Base-by-base conservation (phyloP, 2,888 invertebrate species). In the Xanthia togata region DNA sequence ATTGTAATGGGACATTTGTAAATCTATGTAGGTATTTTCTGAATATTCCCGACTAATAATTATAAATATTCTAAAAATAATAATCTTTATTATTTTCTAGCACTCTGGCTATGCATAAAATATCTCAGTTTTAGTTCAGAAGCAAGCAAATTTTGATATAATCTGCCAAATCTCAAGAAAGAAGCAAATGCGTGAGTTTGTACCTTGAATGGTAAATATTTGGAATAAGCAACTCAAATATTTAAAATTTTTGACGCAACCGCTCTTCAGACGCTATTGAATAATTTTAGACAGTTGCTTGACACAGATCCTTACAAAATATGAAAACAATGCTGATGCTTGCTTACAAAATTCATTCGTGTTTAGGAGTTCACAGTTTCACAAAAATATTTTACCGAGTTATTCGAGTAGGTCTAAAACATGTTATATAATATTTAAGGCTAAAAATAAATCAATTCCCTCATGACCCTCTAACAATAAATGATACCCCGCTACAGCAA, bases 371-470 rank as follows among this genome's bases (percentile, higher is more conserved):
- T n/a, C n/a, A 47, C 35, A 69, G n/a, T 6, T 38, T 55, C 11
- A 53, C 11, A 55, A 55, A 44, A 64, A 67, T 69, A 12, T 11
- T 50, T 69, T 23, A 38, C 26, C 2, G 2, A 26, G 6, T 23
- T 41, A 72, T 53, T 38, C 38, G 26, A 68, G 38, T 68, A 17
- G n/a, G n/a, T n/a, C n/a, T n/a, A n/a, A n/a, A n/a, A n/a, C n/a
- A n/a, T n/a, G n/a, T n/a, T n/a, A n/a, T n/a, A n/a, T n/a, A n/a
- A n/a, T n/a, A n/a, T n/a, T n/a, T n/a, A n/a, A n/a, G n/a, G n/a
- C n/a, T n/a, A n/a, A n/a, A n/a, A n/a, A n/a, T n/a, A n/a, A n/a
- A n/a, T n/a, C n/a, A n/a, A n/a, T n/a, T n/a, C n/a, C n/a, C n/a
- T n/a, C n/a, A n/a, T n/a, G n/a, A n/a, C n/a, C n/a, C n/a, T n/a